A percentile compares a stretch with the other conserved stretches of the same genome.
Evolutionary conservation across 1,140 invertebrate genomes (phyloP).

Genomic region (Tetramorium alpestre): DNA sequence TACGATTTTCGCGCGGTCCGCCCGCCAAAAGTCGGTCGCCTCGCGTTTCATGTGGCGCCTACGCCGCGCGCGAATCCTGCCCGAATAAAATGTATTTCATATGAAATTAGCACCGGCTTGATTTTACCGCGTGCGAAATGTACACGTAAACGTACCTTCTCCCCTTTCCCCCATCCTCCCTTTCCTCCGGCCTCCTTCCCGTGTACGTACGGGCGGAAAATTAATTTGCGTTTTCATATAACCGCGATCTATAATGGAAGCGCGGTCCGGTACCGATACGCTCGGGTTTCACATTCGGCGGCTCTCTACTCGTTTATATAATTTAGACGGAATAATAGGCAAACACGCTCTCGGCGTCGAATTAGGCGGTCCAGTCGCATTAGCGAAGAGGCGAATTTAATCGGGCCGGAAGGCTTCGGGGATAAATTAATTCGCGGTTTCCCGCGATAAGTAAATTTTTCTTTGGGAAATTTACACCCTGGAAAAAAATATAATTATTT

Average conservation of each 20-base stretch:
- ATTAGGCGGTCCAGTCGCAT: background rate
- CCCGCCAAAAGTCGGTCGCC: constrained; percentile 37
- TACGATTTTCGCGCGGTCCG: constrained; percentile 26
- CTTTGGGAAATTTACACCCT: background rate
- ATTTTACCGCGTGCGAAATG: constrained; percentile 43
- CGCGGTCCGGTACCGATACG: constrained; percentile 32
- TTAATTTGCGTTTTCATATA: constrained; percentile 52
- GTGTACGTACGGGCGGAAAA: constrained; percentile 17
- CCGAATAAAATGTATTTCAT: constrained; percentile 54
- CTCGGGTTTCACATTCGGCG: constrained; percentile 25
- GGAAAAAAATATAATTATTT: too few species aligned
- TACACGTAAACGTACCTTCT: background rate
- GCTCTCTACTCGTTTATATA: constrained; percentile 26
- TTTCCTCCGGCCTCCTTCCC: too few species aligned
- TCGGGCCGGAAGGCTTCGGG: background rate
- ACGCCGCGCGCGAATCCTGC: background rate
- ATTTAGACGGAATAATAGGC: constrained; percentile 37
- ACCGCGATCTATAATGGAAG: constrained; percentile 54
- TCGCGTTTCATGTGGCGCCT: constrained; percentile 6
- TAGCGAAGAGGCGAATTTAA: background rate
- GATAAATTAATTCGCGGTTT: background rate
- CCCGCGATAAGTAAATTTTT: background rate
- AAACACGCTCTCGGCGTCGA: background rate
- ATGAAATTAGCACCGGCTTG: constrained; percentile 52
- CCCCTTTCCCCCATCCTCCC: too few species aligned